These are phyloP conservation scores for Vanacampus margaritifer DNA, from an alignment of 2,113 vertebrate genomes.

Conservation along the genomic window DNA sequence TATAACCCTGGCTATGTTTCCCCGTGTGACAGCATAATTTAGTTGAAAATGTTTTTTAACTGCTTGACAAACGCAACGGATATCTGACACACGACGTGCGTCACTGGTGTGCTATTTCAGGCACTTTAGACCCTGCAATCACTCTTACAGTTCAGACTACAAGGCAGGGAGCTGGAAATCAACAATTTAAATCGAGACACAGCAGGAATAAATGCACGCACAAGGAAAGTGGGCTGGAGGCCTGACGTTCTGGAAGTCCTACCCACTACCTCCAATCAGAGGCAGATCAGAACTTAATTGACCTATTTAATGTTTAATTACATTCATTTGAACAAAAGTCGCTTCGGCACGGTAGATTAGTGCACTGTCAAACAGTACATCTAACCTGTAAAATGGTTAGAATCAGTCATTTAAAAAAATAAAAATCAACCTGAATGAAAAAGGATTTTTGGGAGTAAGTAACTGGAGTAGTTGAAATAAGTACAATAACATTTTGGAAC, in stretches of 20 bases:
- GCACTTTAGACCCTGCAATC: constrained; percentile 47
- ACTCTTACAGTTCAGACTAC: constrained; percentile 44
- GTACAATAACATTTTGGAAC: no score
- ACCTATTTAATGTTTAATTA: not conserved
- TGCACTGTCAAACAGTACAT: no score
- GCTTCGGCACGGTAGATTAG: no score
- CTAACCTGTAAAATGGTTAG: no score
- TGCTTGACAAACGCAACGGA: constrained; percentile 52
- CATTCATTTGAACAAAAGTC: not conserved
- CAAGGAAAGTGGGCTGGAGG: constrained; percentile 11
- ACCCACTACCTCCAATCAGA: not conserved
- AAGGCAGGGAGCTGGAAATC: constrained; percentile 57
- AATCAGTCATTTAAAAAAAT: no score
- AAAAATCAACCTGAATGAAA: no score
- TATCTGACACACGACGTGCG: constrained; percentile 59
- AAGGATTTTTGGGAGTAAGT: no score
- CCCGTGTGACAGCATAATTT: constrained; percentile 34
- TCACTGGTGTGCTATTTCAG: constrained; percentile 63
- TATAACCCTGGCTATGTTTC: not conserved
- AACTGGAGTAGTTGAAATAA: no score
- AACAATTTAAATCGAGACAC: constrained; percentile 41
- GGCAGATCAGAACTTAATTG: not conserved
- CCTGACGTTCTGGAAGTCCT: not conserved
- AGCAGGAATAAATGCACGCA: constrained; percentile 37
- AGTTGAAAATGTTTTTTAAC: constrained; percentile 45